A percentile compares a stretch with the other conserved stretches of the same genome.
phyloP scores from a whole-genome alignment of 2,797 vertebrate species.

The Parauchenoglanis ngamensis region DNA sequence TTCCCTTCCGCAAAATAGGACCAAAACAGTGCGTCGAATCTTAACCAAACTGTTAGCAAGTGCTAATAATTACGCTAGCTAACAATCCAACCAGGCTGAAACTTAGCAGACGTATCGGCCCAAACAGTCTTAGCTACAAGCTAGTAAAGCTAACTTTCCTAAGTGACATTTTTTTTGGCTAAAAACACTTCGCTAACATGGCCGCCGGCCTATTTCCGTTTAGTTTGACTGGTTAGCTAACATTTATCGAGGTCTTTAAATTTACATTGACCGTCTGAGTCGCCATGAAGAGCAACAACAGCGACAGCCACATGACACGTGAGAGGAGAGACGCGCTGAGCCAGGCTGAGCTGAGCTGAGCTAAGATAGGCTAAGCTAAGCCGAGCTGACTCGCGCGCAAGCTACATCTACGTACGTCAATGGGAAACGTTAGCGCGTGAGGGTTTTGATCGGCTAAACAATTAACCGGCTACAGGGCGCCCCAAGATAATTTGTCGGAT shows the following conservation, averaged over 20 bases:
- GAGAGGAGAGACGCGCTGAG: slow-evolving; percentile 10
- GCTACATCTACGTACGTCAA: background rate
- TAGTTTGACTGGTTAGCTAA: too few relatives aligned
- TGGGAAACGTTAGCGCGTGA: background rate
- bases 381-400: slow-evolving; percentile 15
- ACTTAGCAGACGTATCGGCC: slow-evolving; percentile 7
- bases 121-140: background rate
- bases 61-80: background rate
- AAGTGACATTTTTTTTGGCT: background rate
- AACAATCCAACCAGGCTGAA: background rate
- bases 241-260: background rate
- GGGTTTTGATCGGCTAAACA: background rate
- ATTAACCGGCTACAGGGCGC: too few relatives aligned
- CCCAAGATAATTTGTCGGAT: too few relatives aligned
- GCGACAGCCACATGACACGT: slow-evolving; percentile 41
- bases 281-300: background rate
- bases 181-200: too few relatives aligned
- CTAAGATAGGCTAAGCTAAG: background rate
- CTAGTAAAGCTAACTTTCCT: background rate
- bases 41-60: background rate
- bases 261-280: background rate
- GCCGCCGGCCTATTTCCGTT: background rate
- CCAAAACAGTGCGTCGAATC: background rate
- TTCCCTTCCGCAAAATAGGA: too few relatives aligned
- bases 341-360: background rate